Conservation (phyloP, 2,797 vertebrate genomes). For the Cyprinella venusta region DNA sequence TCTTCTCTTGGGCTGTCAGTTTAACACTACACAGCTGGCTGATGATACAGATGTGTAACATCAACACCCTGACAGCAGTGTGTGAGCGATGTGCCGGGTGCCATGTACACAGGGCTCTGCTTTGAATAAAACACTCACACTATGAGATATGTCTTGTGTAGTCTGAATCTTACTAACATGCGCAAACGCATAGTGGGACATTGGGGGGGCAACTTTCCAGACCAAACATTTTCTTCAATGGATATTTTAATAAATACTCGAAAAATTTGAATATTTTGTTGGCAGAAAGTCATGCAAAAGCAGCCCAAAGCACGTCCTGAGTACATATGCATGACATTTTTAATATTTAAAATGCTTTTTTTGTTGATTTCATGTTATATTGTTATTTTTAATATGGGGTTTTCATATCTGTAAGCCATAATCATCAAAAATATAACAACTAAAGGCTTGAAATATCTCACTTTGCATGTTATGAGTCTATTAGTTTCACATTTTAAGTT, state of each 20-base stretch:
- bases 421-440: too few species aligned
- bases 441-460: too few species aligned
- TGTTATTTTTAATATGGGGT: too few species aligned
- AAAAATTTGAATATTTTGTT: too few species aligned
- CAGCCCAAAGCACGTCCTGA: too few species aligned
- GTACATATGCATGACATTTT: too few species aligned
- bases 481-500: too few species aligned
- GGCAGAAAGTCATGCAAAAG: too few species aligned
- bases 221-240: slow-evolving; percentile 29
- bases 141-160: slow-evolving; percentile 29
- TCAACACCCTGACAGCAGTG: slow-evolving; percentile 44
- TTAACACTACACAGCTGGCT: slow-evolving; percentile 56
- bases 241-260: neutral
- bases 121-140: slow-evolving; percentile 51
- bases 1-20: slow-evolving; percentile 51
- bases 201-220: slow-evolving; percentile 9
- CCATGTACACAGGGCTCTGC: slow-evolving; percentile 39
- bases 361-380: too few species aligned
- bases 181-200: neutral
- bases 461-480: too few species aligned
- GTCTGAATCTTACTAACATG: slow-evolving; percentile 15
- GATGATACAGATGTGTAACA: slow-evolving; percentile 54
- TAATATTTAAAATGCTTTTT: too few species aligned
- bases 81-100: slow-evolving; percentile 51
- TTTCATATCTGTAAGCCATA: too few species aligned